A percentile compares a stretch with the other conserved stretches of the same genome.
Conservation (phyloP, 2,113 vertebrate genomes). For the Turdus rufiventris region DNA sequence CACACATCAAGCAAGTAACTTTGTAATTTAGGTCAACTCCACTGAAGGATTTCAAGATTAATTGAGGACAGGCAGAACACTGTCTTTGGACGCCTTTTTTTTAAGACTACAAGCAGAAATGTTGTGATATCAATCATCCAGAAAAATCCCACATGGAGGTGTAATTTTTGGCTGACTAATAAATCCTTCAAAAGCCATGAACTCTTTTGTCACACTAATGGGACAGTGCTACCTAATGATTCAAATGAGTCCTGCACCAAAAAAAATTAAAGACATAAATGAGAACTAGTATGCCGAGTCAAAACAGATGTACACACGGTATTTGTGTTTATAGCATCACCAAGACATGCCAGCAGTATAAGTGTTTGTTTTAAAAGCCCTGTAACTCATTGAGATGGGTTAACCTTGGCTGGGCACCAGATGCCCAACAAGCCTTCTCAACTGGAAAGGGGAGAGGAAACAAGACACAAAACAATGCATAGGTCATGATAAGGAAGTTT, state of each 20-base stretch:
- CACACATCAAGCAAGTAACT: not conserved
- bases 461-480: not conserved
- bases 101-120: not conserved
- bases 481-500: not conserved
- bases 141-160: not conserved
- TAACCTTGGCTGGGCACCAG: not conserved
- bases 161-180: not conserved
- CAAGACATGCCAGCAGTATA: not conserved
- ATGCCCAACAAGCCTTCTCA: not conserved
- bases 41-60: slow-evolving; percentile 21
- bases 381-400: not conserved
- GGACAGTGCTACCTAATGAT: not conserved
- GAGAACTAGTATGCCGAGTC: not conserved
- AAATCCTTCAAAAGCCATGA: not conserved
- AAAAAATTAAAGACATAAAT: not conserved
- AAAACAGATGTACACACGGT: not conserved
- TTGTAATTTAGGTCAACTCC: not conserved
- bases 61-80: not conserved
- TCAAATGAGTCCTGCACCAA: not conserved
- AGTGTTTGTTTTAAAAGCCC: not conserved
- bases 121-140: not conserved
- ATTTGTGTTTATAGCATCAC: not conserved
- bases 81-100: not conserved
- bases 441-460: not conserved
- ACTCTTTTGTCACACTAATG: not conserved